phyloP scores from a whole-genome alignment of 2,113 vertebrate species.

The Thalassarche chlororhynchos region DNA sequence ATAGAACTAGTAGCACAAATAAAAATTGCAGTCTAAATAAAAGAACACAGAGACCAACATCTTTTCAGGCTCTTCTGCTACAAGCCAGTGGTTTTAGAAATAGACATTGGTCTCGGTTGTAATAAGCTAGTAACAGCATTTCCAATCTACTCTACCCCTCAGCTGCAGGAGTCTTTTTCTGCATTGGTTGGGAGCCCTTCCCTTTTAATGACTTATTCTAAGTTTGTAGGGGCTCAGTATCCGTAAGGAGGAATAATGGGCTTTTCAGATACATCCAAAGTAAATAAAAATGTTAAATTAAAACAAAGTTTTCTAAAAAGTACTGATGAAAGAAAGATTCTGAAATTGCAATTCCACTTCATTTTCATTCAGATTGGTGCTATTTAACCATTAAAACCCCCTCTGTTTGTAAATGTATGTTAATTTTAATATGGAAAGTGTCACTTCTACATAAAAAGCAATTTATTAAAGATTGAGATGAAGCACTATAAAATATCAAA shows the following conservation, averaged over 20 bases:
- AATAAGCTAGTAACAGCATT: not conserved
- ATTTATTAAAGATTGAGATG: not conserved
- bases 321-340: not conserved
- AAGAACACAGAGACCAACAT: not conserved
- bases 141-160: fast-evolving
- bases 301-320: not conserved
- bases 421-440: not conserved
- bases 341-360: not conserved
- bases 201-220: fast-evolving
- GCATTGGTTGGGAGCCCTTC: not conserved
- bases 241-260: not conserved
- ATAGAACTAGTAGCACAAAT: not conserved
- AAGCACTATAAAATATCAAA: not conserved
- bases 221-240: fast-evolving
- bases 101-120: fast-evolving
- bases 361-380: not conserved
- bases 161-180: not conserved
- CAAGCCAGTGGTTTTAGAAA: not conserved
- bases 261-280: not conserved
- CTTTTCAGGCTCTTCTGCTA: not conserved
- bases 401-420: not conserved
- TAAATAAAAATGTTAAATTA: not conserved
- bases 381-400: not conserved
- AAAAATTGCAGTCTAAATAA: not conserved
- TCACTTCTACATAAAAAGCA: not conserved